phyloP scores from a whole-genome alignment of 2,797 vertebrate genomes.

The Xiphophorus birchmanni region DNA sequence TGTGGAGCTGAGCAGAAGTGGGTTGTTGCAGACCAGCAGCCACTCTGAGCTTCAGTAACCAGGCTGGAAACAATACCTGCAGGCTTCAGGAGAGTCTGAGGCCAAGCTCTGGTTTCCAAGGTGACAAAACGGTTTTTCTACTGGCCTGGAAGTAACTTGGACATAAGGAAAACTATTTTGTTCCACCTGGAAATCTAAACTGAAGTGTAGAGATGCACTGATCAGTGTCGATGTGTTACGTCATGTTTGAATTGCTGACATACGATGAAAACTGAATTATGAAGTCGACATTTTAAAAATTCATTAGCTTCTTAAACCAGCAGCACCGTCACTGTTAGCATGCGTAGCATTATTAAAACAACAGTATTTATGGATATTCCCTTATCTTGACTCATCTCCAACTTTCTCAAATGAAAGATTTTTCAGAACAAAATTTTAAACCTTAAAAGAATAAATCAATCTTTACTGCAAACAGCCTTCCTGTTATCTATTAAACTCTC shows the following conservation, averaged over 20 bases:
- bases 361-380: not conserved
- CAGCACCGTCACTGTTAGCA: not conserved
- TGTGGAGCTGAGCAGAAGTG: conserved; percentile 48
- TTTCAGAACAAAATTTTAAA: not conserved
- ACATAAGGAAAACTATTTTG: not conserved
- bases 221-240: not conserved
- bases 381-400: not conserved
- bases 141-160: not conserved
- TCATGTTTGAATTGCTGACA: not conserved
- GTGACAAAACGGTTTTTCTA: not conserved
- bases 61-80: not conserved
- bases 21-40: conserved; percentile 51
- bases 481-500: not conserved
- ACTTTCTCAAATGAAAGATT: not conserved
- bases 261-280: not conserved
- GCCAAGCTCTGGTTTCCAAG: conserved; percentile 5
- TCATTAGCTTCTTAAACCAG: not conserved
- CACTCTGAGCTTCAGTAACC: conserved; percentile 41
- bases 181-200: not conserved
- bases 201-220: not conserved
- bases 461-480: not conserved
- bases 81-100: not conserved
- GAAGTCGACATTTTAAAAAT: not conserved
- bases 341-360: not conserved
- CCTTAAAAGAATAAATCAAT: not conserved